phyloP scores from a whole-genome alignment of 92 coral and sea anemone species.

The Diadumene lineata region DNA sequence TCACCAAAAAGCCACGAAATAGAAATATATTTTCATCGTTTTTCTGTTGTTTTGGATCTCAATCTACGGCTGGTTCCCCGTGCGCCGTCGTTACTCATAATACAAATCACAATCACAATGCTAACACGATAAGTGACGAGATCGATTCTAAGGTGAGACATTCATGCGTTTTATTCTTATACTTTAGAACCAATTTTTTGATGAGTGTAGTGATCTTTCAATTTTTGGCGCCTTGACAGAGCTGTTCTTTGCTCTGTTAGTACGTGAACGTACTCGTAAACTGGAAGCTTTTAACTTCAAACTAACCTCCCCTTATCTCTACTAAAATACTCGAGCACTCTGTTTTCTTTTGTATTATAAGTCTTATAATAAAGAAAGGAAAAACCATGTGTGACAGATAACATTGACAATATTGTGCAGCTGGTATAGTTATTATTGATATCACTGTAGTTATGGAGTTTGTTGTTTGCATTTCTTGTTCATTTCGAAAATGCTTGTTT shows the following conservation, averaged over 20 bases:
- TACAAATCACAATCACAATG: slow-evolving; percentile 83
- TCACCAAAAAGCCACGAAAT: slow-evolving; percentile 84
- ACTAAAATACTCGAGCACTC: neutral
- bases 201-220: neutral
- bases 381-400: neutral
- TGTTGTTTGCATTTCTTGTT: neutral
- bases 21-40: slow-evolving; percentile 94
- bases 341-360: neutral
- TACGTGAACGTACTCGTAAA: neutral
- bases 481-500: neutral
- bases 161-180: neutral
- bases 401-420: slow-evolving; percentile 1
- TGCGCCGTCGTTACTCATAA: slow-evolving; percentile 54
- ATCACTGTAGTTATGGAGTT: neutral
- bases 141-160: slow-evolving; percentile 79
- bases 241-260: neutral
- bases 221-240: slow-evolving; percentile 9
- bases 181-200: neutral
- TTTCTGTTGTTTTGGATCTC: slow-evolving; percentile 98
- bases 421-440: neutral
- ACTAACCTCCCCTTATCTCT: neutral
- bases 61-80: slow-evolving; percentile 69
- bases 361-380: neutral
- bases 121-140: slow-evolving; percentile 73
- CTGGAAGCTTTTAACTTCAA: neutral